Base-by-base conservation (phyloP, 92 coral and sea anemone species). In the Parazoanthus swiftii region DNA sequence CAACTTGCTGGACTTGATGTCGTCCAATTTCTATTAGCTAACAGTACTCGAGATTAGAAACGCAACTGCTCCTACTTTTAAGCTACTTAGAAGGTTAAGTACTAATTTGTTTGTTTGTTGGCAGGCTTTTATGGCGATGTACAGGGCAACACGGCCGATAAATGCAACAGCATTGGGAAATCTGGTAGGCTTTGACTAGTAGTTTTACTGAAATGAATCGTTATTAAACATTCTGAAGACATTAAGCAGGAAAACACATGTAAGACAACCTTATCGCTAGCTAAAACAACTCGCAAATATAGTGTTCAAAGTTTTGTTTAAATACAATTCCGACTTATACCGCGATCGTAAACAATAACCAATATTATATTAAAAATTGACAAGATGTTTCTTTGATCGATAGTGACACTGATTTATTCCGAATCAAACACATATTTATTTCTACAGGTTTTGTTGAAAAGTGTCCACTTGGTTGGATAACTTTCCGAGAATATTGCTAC, bases 391-490 rank as follows among this genome's bases (percentile, higher is more conserved):
- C 59, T 54, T 11, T 54, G 18, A 54, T 54, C 14, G 8, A 54
- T 10, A 54, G 59, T 54, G 59, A 54, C 59, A 2, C 39, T 48
- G 14, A 26, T 0, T 79, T 48, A 8, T 39, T 14, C 29, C 20
- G 23, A 33, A 65, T 14, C 86, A 46, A 10, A 74, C 48, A 23
- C 23, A 6, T 4, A 25, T 16, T 44, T 46, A 20, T n/a, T 20
- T 74, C 72, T 38, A 36, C 77, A 90, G 93, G 86, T 76, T 94
- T 92, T 66, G 89, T 90, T 21, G 84, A 88, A 25, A 58, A 67
- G 25, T 95, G 98, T 51, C 98, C 98, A 3, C 44, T 36, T n/a
- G 95, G 93, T 20, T 95, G 97, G 97, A 42, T 88, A 26, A n/a
- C 89, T 6, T 95, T 86, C 79, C 93, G 86, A 10, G 93, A 94